These are phyloP conservation scores for Nemapogon koenigi DNA, from an alignment of 2,888 invertebrate species.

Conservation along the genomic window DNA sequence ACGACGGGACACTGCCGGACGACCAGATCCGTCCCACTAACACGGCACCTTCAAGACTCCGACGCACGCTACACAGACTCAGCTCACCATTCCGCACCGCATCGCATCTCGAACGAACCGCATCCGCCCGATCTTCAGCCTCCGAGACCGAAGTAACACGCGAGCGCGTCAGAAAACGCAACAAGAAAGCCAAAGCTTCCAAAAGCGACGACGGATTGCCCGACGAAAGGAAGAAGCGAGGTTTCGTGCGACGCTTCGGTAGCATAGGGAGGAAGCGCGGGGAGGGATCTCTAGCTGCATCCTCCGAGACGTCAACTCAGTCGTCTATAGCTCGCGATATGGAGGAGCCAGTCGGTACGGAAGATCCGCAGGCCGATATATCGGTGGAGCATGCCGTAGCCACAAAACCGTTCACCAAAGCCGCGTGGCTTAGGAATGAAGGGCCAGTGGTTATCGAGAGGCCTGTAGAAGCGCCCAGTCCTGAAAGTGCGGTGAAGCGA, in stretches of 20 bases:
- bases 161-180: slow-evolving; percentile 60
- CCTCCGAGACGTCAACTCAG: slow-evolving; percentile 20
- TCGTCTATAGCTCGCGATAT: slow-evolving; percentile 15
- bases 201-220: slow-evolving; percentile 41
- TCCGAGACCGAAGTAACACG: slow-evolving; percentile 58
- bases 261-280: slow-evolving; percentile 44
- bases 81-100: slow-evolving; percentile 57
- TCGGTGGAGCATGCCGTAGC: slow-evolving; percentile 56
- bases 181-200: slow-evolving; percentile 45
- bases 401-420: slow-evolving; percentile 59
- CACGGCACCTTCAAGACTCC: slow-evolving; percentile 44
- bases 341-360: slow-evolving; percentile 10
- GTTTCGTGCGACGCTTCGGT: slow-evolving; percentile 46
- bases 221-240: slow-evolving; percentile 40
- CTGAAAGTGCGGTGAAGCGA: slow-evolving; percentile 48
- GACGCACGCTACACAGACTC: slow-evolving; percentile 53
- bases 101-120: slow-evolving; percentile 55
- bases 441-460: slow-evolving; percentile 40
- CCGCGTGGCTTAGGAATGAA: slow-evolving; percentile 54
- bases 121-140: slow-evolving; percentile 47
- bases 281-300: slow-evolving; percentile 27
- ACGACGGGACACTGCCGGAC: slow-evolving; percentile 23
- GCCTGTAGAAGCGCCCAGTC: slow-evolving; percentile 49
- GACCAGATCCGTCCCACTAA: slow-evolving; percentile 25
- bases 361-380: slow-evolving; percentile 26